These are phyloP conservation scores for Coilia nasus DNA, from an alignment of 2,797 vertebrate species.

Conservation along the genomic window DNA sequence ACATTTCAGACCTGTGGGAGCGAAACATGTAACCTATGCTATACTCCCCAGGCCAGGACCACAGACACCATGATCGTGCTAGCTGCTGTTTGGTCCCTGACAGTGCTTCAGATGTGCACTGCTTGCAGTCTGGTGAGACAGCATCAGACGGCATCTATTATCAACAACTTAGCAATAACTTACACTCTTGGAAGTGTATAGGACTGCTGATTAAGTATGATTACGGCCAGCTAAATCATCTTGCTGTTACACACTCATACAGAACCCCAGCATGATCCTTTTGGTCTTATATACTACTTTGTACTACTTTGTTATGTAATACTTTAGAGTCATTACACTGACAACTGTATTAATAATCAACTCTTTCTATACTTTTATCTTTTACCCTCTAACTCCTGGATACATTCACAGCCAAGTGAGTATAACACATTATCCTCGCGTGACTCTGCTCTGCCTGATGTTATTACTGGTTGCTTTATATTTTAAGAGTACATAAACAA, in stretches of 20 bases:
- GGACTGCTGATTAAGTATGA: too few relatives aligned
- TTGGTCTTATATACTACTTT: too few relatives aligned
- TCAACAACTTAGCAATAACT: background rate
- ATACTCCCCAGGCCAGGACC: constrained; percentile 5
- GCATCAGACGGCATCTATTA: background rate
- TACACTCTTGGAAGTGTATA: too few relatives aligned
- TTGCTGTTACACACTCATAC: too few relatives aligned
- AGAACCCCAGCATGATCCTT: too few relatives aligned
- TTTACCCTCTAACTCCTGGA: background rate
- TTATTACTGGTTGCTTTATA: background rate
- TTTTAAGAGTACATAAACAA: background rate
- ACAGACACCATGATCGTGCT: constrained; percentile 61
- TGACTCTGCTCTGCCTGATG: background rate
- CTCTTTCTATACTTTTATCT: constrained; percentile 20
- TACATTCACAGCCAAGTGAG: constrained; percentile 66
- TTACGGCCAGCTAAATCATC: too few relatives aligned
- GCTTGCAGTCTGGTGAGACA: constrained; percentile 61
- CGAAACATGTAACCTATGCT: background rate
- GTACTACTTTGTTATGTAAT: too few relatives aligned
- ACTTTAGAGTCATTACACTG: background rate
- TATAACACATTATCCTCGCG: background rate
- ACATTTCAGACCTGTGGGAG: background rate
- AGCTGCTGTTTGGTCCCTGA: constrained; percentile 54
- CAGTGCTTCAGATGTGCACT: constrained; percentile 53
- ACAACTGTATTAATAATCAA: background rate